Conservation (phyloP, 2,797 vertebrate genomes). For the Apodemus agrarius region DNA sequence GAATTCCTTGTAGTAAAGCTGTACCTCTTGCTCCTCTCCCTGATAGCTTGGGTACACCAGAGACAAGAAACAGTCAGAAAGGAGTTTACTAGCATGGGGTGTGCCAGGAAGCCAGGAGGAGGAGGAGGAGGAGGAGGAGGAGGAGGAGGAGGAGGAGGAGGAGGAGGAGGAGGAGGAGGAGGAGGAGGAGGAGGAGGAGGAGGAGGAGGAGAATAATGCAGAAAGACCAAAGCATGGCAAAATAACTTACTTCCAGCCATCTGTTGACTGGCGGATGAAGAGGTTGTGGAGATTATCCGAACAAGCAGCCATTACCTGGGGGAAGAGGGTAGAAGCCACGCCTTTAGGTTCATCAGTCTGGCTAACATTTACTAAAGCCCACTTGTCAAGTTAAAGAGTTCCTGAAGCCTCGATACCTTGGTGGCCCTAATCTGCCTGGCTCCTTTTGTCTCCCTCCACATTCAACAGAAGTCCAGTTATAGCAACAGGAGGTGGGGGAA, state of each 20-base stretch:
- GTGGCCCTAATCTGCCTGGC: background rate
- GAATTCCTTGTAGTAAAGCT: slow-evolving; percentile 94
- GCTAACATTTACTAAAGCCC: background rate
- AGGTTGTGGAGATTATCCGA: slow-evolving; percentile 92
- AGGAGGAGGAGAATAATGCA: background rate
- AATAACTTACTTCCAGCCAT: slow-evolving; percentile 94
- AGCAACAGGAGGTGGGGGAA: background rate
- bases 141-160: too few species aligned
- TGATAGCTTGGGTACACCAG: slow-evolving; percentile 89
- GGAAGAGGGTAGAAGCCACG: background rate
- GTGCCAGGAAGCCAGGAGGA: background rate
- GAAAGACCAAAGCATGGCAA: background rate
- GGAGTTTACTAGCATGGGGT: background rate
- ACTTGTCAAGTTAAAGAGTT: background rate
- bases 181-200: too few species aligned
- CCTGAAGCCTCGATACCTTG: background rate
- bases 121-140: too few species aligned
- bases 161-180: too few species aligned
- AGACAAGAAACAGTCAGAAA: background rate
- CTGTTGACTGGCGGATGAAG: slow-evolving; percentile 88
- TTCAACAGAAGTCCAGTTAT: background rate
- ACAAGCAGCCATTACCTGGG: slow-evolving; percentile 94
- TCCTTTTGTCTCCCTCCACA: background rate
- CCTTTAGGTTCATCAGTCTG: background rate
- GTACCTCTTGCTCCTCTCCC: slow-evolving; percentile 92